phyloP scores from a whole-genome alignment of 2,797 vertebrate species.

The Valencia hispanica region DNA sequence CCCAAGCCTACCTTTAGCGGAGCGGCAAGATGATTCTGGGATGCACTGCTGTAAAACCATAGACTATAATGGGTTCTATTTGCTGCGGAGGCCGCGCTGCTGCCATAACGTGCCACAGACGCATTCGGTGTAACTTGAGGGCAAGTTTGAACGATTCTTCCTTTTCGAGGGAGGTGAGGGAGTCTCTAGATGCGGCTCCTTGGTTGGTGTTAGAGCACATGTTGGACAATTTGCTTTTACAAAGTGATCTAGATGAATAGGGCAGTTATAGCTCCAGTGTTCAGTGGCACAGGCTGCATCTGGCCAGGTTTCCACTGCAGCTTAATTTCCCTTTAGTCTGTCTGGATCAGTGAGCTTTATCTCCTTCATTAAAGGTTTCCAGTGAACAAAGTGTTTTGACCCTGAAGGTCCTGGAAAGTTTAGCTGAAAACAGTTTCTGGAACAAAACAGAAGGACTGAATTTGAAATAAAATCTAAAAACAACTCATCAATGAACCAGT shows the following conservation, averaged over 20 bases:
- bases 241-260: neutral
- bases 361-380: neutral
- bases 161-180: neutral
- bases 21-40: too few relatives aligned
- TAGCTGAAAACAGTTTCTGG: neutral
- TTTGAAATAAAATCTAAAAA: neutral
- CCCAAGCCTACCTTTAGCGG: too few relatives aligned
- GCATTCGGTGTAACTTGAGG: too few relatives aligned
- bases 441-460: neutral
- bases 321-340: neutral
- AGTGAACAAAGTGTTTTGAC: neutral
- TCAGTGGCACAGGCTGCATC: neutral
- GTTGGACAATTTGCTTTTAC: neutral
- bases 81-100: too few relatives aligned
- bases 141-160: neutral
- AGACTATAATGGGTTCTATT: too few relatives aligned
- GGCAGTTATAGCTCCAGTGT: neutral
- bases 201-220: too few relatives aligned
- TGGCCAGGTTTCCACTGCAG: neutral
- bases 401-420: neutral
- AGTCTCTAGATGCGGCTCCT: too few relatives aligned
- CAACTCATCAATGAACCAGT: slow-evolving; percentile 11
- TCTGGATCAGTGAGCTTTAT: neutral
- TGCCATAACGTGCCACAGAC: too few relatives aligned
- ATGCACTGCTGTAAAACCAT: too few relatives aligned